Conservation (phyloP, 2,888 invertebrate genomes). For the Pyrocoelia pectoralis region DNA sequence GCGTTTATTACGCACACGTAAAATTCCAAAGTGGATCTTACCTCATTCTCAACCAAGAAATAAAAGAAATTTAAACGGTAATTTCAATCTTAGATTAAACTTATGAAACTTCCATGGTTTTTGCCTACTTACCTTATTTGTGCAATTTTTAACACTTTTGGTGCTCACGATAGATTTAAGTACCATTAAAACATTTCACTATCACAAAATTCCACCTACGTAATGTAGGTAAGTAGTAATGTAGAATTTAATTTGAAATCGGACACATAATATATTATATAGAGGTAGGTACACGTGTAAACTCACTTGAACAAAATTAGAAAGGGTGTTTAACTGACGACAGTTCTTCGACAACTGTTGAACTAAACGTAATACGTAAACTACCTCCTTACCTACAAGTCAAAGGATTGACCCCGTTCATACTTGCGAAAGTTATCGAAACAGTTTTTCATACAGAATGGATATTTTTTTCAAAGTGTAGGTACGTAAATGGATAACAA, state of each 20-base stretch:
- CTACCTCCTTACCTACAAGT: conserved; percentile 34
- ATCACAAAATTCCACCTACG: conserved; percentile 4
- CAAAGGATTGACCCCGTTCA: conserved; percentile 44
- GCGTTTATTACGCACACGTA: not conserved
- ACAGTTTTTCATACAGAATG: no score
- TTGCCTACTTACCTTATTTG: not conserved
- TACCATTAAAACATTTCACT: conserved; percentile 11
- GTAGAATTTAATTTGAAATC: conserved; percentile 4
- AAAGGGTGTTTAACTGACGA: conserved; percentile 32
- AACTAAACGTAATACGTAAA: conserved; percentile 33
- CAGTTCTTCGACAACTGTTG: conserved; percentile 36
- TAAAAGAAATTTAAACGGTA: not conserved
- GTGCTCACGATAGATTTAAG: no score
- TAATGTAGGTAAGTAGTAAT: not conserved
- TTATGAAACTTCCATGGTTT: no score
- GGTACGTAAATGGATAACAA: no score
- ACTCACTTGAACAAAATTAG: conserved; percentile 22
- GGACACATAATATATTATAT: no score
- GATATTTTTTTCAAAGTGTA: no score
- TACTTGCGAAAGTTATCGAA: conserved; percentile 31
- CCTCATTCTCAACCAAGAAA: no score
- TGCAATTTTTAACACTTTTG: not conserved
- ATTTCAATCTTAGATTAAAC: not conserved
- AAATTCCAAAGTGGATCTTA: no score
- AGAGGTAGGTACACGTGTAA: conserved; percentile 32